Evolutionary conservation across 2,888 invertebrate species (phyloP).

Genomic region (Eulithis testata): DNA sequence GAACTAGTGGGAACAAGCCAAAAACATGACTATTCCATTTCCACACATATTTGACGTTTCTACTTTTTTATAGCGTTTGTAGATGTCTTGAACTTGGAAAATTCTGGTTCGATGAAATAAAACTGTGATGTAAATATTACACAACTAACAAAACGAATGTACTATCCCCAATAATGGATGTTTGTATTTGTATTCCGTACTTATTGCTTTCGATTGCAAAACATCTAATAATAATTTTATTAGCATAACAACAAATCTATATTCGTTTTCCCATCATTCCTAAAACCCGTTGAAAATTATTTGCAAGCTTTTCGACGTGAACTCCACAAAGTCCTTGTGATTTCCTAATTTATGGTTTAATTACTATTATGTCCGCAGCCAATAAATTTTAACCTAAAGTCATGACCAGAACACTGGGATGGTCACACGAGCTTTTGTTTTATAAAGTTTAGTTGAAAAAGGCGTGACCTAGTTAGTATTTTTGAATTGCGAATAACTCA

Average conservation of each 20-base stretch:
- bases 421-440: slow-evolving; percentile 29
- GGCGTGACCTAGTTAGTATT: slow-evolving; percentile 30
- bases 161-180: too few relatives aligned
- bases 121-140: too few relatives aligned
- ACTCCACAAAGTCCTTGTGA: slow-evolving; percentile 20
- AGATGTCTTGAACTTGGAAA: too few relatives aligned
- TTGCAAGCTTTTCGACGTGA: slow-evolving; percentile 9
- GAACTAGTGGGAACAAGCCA: too few relatives aligned
- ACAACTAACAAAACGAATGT: too few relatives aligned
- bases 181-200: not conserved
- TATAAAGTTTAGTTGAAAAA: slow-evolving; percentile 33
- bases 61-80: too few relatives aligned
- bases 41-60: too few relatives aligned
- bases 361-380: slow-evolving; percentile 11
- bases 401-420: slow-evolving; percentile 19
- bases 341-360: slow-evolving; percentile 22
- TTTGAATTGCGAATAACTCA: not conserved
- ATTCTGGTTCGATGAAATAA: too few relatives aligned
- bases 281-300: slow-evolving; percentile 12
- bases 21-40: too few relatives aligned
- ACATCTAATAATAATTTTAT: not conserved
- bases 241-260: not conserved
- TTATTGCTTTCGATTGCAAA: not conserved
- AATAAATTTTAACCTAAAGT: slow-evolving; percentile 23
- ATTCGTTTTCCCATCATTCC: slow-evolving; percentile 4